Evolutionary conservation across 1,140 invertebrate species (phyloP).

Genomic region (Bombus turneri): DNA sequence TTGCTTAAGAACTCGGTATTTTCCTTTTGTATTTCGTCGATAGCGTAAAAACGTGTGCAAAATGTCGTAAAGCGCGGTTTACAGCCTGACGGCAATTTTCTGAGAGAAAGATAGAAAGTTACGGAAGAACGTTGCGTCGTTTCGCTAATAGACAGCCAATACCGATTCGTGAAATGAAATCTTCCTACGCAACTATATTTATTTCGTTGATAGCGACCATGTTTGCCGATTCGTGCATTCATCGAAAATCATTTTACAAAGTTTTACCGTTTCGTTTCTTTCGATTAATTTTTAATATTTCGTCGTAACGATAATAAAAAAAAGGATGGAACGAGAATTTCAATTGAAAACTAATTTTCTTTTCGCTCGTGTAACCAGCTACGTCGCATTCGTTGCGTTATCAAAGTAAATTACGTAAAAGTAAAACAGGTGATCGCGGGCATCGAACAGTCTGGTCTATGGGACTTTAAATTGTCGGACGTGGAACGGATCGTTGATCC

Average conservation of each 20-base stretch:
- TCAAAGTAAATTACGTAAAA: slow-evolving; percentile 6
- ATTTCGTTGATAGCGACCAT: not conserved
- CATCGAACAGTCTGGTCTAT: slow-evolving; percentile 14
- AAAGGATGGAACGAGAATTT: not conserved
- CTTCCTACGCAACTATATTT: not conserved
- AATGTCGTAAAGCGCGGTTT: too few species aligned
- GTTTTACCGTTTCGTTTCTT: not conserved
- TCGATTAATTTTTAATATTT: not conserved
- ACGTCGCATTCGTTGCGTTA: not conserved
- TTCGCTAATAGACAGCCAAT: not conserved
- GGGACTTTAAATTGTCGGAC: slow-evolving; percentile 35
- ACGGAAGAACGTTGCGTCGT: not conserved
- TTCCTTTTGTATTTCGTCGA: not conserved
- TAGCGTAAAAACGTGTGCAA: not conserved
- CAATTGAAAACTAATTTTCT: not conserved
- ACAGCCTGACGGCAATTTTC: not conserved
- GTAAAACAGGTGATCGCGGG: slow-evolving; percentile 20
- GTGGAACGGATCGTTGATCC: slow-evolving; percentile 67
- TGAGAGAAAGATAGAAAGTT: not conserved
- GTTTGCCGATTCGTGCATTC: too few species aligned
- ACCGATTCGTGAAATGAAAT: not conserved
- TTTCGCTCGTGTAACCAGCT: not conserved
- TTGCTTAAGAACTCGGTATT: not conserved
- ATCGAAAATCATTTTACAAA: not conserved
- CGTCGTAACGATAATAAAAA: not conserved